Base-by-base conservation (phyloP, 2,797 vertebrate genomes). In the Galaxias olidus region DNA sequence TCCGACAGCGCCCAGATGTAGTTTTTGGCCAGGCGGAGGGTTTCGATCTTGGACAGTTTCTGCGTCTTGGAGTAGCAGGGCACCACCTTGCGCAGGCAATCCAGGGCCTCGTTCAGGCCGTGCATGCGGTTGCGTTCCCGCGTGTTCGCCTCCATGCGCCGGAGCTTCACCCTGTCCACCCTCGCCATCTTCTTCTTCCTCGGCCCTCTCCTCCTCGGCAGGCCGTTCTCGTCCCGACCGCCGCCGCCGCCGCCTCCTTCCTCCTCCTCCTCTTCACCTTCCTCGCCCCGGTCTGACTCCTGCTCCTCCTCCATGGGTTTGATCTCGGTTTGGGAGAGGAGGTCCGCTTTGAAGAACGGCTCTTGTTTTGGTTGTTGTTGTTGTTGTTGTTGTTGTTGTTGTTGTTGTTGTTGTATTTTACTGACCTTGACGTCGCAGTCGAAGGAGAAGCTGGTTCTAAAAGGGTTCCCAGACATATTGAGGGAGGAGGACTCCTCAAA, bases 11-110 rank as follows among this genome's bases (percentile, higher is more conserved):
- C 95, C 95, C 95, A 96, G 85, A 97, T 97, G 79, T 97, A 97
- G 88, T 97, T 97, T 85, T 95, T 96, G 63, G 95, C 95, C 69
- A 96, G 84, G 67, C 95, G 94, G 71, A 96, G 87, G 40, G 95
- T 96, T 89, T 97, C 95, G 73, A 97, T 97, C 88, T 97, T 97
- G 71, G 95, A 97, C 43, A 97, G 92, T 87, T 97, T 96, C 81
- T 96, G 95, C 44, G 95, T 96, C 91, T 95, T 97, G 52, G 95
- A 96, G 78, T 96, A 95, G 66, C 95, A 97, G 45, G 95, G 95
- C 72, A 97, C 95, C 63, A 96, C 95, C 87, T 95, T 96, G 71
- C 95, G 90, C 82, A 97, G 91, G 86, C 91, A 94, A 90, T 97
- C 95, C 89, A 97, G 86, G 8, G 95, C 95, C 0, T 94, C 92